A percentile compares a stretch with the other conserved stretches of the same genome.
Conservation (phyloP, 2,113 vertebrate species). For the Synodontis membranacea region DNA sequence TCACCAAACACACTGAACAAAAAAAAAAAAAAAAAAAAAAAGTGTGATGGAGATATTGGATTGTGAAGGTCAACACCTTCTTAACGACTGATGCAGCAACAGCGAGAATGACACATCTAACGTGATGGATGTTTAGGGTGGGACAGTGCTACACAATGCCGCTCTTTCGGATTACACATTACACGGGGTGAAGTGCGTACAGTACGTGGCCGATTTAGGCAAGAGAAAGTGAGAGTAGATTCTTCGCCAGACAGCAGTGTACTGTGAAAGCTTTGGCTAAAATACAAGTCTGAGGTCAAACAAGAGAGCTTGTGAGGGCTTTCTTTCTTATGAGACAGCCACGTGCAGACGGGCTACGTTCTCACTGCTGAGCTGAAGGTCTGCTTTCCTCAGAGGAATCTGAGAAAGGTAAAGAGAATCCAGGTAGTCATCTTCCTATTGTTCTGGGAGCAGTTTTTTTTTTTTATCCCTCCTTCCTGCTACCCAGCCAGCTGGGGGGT, state of each 20-base stretch:
- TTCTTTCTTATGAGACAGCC: background rate
- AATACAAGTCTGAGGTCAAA: no score
- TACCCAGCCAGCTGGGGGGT: background rate
- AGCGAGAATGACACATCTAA: conserved; percentile 3
- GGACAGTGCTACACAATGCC: background rate
- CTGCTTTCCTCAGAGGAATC: background rate
- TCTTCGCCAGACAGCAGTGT: background rate
- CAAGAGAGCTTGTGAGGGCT: no score
- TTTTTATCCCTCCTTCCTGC: background rate
- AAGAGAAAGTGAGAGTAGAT: background rate
- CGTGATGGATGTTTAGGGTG: conserved; percentile 5
- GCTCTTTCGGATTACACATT: background rate
- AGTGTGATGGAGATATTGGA: conserved; percentile 9
- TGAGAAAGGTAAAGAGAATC: background rate
- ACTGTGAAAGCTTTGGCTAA: background rate
- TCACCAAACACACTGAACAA: background rate
- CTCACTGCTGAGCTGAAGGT: background rate
- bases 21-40: background rate
- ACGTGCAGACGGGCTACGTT: background rate
- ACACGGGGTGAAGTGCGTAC: background rate
- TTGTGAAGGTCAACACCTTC: conserved; percentile 28
- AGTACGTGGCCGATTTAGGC: background rate
- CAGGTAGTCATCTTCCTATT: background rate
- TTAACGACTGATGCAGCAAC: background rate
- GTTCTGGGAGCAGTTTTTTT: background rate